These are phyloP conservation scores for Carassius carassius DNA, from an alignment of 2,113 vertebrate genomes.

Conservation along the genomic window DNA sequence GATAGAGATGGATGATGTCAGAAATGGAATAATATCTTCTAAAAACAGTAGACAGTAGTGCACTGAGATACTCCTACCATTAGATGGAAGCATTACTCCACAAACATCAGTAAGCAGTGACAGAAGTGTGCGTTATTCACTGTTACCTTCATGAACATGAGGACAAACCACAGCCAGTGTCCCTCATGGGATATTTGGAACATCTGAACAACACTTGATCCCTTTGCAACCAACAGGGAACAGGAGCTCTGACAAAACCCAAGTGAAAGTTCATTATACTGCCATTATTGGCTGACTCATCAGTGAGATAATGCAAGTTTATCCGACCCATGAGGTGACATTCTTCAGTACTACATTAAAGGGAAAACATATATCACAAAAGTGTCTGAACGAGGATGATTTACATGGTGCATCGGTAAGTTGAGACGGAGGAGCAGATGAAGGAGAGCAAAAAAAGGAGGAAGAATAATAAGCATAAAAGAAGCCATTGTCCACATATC, in stretches of 20 bases:
- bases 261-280: not conserved
- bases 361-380: not conserved
- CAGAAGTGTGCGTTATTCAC: too few relatives aligned
- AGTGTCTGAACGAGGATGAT: constrained; percentile 19
- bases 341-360: not conserved
- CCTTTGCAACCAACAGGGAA: not conserved
- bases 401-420: not conserved
- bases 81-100: constrained; percentile 49
- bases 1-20: too few relatives aligned
- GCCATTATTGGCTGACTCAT: constrained; percentile 3
- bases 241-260: not conserved
- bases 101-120: not conserved
- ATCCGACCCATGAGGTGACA: not conserved
- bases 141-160: constrained; percentile 31
- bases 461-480: constrained; percentile 2
- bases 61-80: not conserved
- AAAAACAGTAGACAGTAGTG: too few relatives aligned
- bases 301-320: constrained; percentile 8
- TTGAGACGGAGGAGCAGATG: not conserved
- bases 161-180: constrained; percentile 41
- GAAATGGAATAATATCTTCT: not conserved
- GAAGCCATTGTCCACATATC: constrained; percentile 16
- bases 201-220: constrained; percentile 4
- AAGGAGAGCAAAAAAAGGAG: not conserved
- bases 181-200: not conserved